These are phyloP conservation scores for Fabriciana adippe DNA, from an alignment of 2,888 invertebrate genomes.

Conservation along the genomic window DNA sequence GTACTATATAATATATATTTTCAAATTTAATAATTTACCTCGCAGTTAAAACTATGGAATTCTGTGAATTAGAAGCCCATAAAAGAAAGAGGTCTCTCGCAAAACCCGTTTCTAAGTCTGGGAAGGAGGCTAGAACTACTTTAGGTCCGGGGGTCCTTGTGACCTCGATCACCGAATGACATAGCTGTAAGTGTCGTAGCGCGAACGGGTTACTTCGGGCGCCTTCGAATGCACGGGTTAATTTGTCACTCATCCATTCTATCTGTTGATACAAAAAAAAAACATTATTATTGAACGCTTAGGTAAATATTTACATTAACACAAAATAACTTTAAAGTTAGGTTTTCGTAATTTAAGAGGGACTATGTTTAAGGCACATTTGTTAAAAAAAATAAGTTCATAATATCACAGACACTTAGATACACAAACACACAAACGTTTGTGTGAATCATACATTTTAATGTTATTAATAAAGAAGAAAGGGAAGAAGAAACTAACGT, in stretches of 20 bases:
- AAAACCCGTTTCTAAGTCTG: slow-evolving; percentile 97
- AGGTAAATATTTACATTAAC: too few species aligned
- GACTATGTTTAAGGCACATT: too few species aligned
- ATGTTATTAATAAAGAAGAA: too few species aligned
- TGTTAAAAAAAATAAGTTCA: too few species aligned
- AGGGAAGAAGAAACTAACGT: too few species aligned
- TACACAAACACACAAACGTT: too few species aligned
- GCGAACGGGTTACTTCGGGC: slow-evolving; percentile 97
- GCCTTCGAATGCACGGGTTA: slow-evolving; percentile 95
- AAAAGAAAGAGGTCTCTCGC: slow-evolving; percentile 96
- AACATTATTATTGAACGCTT: too few species aligned
- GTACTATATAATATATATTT: neutral
- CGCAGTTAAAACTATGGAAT: slow-evolving; percentile 96
- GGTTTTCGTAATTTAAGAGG: too few species aligned
- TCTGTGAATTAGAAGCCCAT: slow-evolving; percentile 96
- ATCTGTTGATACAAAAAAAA: slow-evolving; percentile 80
- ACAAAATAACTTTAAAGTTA: too few species aligned
- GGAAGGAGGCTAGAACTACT: slow-evolving; percentile 96
- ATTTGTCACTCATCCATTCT: slow-evolving; percentile 99
- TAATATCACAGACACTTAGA: too few species aligned
- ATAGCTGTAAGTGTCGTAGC: slow-evolving; percentile 95
- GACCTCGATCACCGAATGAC: slow-evolving; percentile 95
- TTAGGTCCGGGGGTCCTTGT: slow-evolving; percentile 87
- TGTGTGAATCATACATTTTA: too few species aligned
- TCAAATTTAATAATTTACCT: slow-evolving; percentile 67